phyloP scores from a whole-genome alignment of 2,888 invertebrate species.

The Andricus curvator region DNA sequence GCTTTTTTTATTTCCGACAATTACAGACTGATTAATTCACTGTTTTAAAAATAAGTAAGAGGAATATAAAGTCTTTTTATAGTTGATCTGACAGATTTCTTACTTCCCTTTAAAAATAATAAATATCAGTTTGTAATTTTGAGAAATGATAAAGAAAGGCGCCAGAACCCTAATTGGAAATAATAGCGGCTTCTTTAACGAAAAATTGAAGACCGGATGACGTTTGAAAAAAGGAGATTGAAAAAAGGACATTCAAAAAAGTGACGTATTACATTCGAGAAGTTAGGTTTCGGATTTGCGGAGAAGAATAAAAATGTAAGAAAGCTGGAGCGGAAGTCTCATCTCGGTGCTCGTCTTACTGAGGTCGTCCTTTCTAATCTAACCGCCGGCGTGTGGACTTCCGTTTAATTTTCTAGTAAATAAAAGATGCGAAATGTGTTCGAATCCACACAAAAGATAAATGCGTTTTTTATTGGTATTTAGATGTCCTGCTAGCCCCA shows the following conservation, averaged over 20 bases:
- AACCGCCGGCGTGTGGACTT: neutral
- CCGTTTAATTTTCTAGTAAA: neutral
- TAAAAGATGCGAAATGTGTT: neutral
- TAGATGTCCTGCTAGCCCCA: no score
- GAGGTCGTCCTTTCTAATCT: neutral
- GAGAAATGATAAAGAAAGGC: no score
- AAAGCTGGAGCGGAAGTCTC: neutral
- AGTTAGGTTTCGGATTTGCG: neutral
- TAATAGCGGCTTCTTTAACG: neutral
- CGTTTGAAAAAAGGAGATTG: neutral
- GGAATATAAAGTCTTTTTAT: no score
- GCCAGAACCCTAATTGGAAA: neutral
- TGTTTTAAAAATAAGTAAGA: no score
- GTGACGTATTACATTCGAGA: neutral
- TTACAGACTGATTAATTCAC: no score
- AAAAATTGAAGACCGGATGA: neutral
- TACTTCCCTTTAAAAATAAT: no score
- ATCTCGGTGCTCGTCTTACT: neutral
- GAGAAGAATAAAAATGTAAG: neutral
- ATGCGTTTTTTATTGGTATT: no score
- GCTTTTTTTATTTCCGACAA: neutral
- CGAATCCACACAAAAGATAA: neutral
- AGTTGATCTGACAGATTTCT: no score
- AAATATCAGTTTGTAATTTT: no score
- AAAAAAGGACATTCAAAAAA: neutral